phyloP scores from a whole-genome alignment of 2,113 vertebrate genomes.

The Hippotragus niger region DNA sequence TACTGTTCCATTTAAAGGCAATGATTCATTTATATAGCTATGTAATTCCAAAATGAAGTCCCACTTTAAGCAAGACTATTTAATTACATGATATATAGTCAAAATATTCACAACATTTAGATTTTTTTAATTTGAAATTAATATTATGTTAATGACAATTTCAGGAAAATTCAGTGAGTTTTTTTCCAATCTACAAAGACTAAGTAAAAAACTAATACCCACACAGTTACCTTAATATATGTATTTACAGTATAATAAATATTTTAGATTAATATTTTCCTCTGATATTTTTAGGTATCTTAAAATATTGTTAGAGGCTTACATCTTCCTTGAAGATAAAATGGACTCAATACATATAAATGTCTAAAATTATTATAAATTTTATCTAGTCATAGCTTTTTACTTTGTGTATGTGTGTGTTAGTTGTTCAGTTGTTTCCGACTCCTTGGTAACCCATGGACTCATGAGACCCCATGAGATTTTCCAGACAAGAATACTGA shows the following conservation, averaged over 20 bases:
- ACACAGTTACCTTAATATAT: background rate
- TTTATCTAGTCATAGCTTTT: background rate
- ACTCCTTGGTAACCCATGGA: background rate
- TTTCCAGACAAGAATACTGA: background rate
- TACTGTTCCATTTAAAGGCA: background rate
- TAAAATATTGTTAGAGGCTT: background rate
- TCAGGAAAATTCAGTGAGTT: background rate
- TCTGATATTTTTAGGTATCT: background rate
- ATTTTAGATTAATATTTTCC: background rate
- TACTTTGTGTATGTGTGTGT: background rate
- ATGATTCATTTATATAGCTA: background rate
- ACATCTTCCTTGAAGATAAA: background rate
- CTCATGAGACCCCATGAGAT: background rate
- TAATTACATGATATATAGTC: background rate
- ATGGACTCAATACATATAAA: background rate
- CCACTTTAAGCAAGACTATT: background rate
- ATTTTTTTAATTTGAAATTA: background rate
- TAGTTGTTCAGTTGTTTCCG: fast-evolving
- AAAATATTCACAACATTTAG: background rate
- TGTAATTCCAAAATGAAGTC: background rate
- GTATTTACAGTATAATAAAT: background rate
- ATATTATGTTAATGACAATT: background rate
- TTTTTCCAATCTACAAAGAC: background rate
- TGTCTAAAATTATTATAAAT: background rate
- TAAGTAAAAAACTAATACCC: background rate